Evolutionary conservation across 2,113 vertebrate genomes (phyloP).

Genomic region (Glaucidium brasilianum): DNA sequence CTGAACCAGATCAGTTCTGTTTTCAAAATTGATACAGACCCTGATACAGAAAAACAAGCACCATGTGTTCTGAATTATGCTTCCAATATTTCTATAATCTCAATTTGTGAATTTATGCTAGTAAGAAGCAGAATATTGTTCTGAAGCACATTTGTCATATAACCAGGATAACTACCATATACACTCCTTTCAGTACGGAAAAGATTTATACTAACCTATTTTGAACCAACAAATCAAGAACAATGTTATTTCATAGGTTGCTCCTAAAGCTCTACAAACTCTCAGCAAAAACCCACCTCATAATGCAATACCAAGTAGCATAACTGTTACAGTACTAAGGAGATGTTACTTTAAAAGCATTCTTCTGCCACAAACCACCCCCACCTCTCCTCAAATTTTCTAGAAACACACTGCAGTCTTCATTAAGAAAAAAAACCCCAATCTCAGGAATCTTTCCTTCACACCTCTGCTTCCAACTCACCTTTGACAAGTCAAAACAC

Average conservation of each 20-base stretch:
- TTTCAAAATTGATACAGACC: background rate
- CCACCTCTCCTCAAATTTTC: background rate
- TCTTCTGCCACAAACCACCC: background rate
- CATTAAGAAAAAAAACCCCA: background rate
- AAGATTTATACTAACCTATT: background rate
- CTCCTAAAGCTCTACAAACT: background rate
- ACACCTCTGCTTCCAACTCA: background rate
- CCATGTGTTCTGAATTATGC: background rate
- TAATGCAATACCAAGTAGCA: background rate
- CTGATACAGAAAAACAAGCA: background rate
- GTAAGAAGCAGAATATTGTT: background rate
- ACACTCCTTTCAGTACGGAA: background rate
- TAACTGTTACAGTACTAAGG: background rate
- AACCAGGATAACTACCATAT: background rate
- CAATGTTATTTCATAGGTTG: background rate
- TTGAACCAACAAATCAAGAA: background rate
- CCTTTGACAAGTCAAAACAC: background rate
- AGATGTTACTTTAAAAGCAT: background rate
- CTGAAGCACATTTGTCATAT: background rate
- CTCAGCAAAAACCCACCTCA: background rate
- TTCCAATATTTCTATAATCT: background rate
- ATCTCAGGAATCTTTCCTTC: background rate
- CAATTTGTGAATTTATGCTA: background rate
- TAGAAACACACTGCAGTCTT: background rate
- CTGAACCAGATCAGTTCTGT: background rate